These are phyloP conservation scores for Polyergus mexicanus DNA, from an alignment of 1,140 invertebrate species.

Conservation along the genomic window DNA sequence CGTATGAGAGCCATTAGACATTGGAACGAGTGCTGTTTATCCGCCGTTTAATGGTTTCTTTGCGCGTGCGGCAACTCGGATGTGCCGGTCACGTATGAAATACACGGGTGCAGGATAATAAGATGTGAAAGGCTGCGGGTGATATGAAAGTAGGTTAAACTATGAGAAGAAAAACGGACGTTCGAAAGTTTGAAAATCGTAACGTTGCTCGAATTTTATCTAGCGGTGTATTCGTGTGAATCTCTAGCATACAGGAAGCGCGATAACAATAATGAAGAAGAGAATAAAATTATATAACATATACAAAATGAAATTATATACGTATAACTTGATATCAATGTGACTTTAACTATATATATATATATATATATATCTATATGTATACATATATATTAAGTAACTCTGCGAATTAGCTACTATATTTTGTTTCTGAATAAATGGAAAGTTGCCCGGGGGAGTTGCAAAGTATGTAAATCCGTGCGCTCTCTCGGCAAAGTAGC, in stretches of 20 bases:
- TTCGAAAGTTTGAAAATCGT: slow-evolving; percentile 18
- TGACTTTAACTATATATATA: neutral
- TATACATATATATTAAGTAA: neutral
- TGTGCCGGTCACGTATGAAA: slow-evolving; percentile 60
- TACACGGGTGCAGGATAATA: slow-evolving; percentile 48
- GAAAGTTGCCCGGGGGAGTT: neutral
- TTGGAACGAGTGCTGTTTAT: slow-evolving; percentile 68
- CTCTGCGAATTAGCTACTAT: slow-evolving; percentile 6
- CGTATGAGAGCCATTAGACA: slow-evolving; percentile 71
- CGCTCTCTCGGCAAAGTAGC: neutral
- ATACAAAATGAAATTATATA: too few relatives aligned
- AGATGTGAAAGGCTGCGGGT: slow-evolving; percentile 26
- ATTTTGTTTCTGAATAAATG: slow-evolving; percentile 31
- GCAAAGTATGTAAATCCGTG: slow-evolving; percentile 4
- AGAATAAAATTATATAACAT: neutral
- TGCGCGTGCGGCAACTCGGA: slow-evolving; percentile 15
- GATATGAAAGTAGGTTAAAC: slow-evolving; percentile 44
- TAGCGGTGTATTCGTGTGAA: neutral
- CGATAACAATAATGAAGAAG: neutral
- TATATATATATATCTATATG: too few relatives aligned
- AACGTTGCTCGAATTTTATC: neutral
- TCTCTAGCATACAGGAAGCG: neutral
- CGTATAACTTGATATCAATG: neutral
- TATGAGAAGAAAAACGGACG: slow-evolving; percentile 5
- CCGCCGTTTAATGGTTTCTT: slow-evolving; percentile 68